Evolutionary conservation across 2,888 invertebrate genomes (phyloP).

Genomic region (Plusia festucae): DNA sequence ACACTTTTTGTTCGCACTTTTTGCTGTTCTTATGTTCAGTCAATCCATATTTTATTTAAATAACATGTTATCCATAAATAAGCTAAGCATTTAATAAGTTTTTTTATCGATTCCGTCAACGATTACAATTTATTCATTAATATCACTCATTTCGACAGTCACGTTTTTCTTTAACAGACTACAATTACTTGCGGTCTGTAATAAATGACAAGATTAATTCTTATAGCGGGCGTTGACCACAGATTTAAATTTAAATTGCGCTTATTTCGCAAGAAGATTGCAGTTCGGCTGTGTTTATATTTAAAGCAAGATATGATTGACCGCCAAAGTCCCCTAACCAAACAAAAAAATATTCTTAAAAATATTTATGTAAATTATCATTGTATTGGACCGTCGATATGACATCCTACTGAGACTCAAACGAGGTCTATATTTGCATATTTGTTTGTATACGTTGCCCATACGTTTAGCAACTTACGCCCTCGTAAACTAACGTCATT

Average conservation of each 20-base stretch:
- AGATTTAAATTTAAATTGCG: slow-evolving; percentile 11
- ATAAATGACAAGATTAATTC: slow-evolving; percentile 19
- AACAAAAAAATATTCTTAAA: slow-evolving; percentile 38
- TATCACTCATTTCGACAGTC: slow-evolving; percentile 39
- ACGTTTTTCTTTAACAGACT: slow-evolving; percentile 24
- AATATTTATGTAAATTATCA: slow-evolving; percentile 61
- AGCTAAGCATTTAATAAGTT: not conserved
- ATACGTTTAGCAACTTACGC: slow-evolving; percentile 72
- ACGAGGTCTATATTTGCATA: slow-evolving; percentile 67
- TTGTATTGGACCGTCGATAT: slow-evolving; percentile 61
- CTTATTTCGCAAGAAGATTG: not conserved
- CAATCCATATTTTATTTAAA: slow-evolving; percentile 3
- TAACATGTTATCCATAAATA: slow-evolving; percentile 1
- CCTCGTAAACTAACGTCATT: slow-evolving; percentile 59
- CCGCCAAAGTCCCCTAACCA: slow-evolving; percentile 33
- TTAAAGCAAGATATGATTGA: slow-evolving; percentile 12
- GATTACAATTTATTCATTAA: not conserved
- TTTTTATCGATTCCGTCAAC: slow-evolving; percentile 7
- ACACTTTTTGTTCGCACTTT: not conserved
- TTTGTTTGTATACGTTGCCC: slow-evolving; percentile 58
- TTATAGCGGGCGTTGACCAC: slow-evolving; percentile 19
- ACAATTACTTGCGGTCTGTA: slow-evolving; percentile 24
- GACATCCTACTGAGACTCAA: slow-evolving; percentile 58
- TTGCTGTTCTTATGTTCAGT: not conserved
- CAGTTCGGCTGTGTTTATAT: not conserved